phyloP scores from a whole-genome alignment of 2,888 invertebrate species.

The Apantesis nais region DNA sequence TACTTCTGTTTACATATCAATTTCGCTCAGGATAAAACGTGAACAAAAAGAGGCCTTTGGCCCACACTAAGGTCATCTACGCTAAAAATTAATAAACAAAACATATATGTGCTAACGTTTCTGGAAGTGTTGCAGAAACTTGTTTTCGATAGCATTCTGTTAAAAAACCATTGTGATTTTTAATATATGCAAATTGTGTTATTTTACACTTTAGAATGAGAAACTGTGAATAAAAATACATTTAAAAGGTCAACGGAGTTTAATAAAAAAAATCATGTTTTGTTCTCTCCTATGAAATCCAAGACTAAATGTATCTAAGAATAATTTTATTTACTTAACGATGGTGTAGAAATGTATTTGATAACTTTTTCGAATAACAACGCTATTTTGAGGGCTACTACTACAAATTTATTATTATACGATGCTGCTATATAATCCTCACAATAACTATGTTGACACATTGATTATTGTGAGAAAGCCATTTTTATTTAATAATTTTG shows the following conservation, averaged over 20 bases:
- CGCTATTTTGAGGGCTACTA: not conserved
- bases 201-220: constrained; percentile 10
- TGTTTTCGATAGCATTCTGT: not conserved
- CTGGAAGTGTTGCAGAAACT: not conserved
- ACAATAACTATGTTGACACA: not conserved
- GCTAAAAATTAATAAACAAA: not conserved
- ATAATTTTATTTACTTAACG: not conserved
- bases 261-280: not conserved
- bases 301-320: not conserved
- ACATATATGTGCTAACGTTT: not conserved
- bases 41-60: not conserved
- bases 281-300: not conserved
- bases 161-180: not conserved
- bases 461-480: not conserved
- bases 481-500: not conserved
- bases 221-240: constrained; percentile 16
- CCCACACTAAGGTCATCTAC: not conserved
- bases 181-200: constrained; percentile 25
- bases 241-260: constrained; percentile 13
- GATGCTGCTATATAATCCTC: not conserved
- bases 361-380: not conserved
- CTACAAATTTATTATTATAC: not conserved
- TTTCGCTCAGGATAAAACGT: not conserved
- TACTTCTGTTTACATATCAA: not conserved
- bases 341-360: not conserved